phyloP scores from a whole-genome alignment of 2,113 vertebrate species.

The Cephalopterus ornatus region DNA sequence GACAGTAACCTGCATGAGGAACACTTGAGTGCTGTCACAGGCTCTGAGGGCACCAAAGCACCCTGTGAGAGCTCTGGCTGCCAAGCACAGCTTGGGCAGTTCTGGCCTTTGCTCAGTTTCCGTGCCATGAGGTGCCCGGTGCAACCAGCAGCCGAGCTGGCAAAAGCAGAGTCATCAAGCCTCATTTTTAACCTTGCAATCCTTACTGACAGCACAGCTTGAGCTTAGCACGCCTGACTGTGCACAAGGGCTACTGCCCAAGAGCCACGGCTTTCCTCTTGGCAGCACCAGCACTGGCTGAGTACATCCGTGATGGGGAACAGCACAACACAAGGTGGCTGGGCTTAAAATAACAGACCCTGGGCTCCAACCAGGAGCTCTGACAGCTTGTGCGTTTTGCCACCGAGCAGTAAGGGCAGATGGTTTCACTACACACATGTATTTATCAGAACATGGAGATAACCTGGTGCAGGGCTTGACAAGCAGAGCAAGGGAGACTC shows the following conservation, averaged over 20 bases:
- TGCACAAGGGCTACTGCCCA: not conserved
- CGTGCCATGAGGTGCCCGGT: not conserved
- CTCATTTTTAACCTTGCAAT: not conserved
- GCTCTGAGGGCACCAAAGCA: not conserved
- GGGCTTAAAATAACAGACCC: constrained; percentile 13
- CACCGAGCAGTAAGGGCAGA: not conserved
- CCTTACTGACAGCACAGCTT: not conserved
- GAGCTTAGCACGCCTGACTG: not conserved
- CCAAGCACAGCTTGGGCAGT: not conserved
- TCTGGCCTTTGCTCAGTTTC: not conserved
- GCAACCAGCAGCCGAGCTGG: not conserved
- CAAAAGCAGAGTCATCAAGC: not conserved
- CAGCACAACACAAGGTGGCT: not conserved
- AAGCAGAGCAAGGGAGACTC: not conserved
- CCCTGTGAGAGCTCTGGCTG: not conserved
- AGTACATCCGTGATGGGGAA: not conserved
- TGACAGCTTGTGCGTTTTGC: not conserved
- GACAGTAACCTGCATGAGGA: not conserved
- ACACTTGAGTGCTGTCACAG: not conserved
- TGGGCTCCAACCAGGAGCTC: not conserved
- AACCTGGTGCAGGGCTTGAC: not conserved
- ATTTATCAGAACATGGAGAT: not conserved
- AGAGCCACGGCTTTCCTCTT: not conserved
- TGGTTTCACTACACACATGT: not conserved
- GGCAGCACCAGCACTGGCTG: not conserved